Base-by-base conservation (phyloP, 2,888 invertebrate species). In the Acanthosoma haemorrhoidale region DNA sequence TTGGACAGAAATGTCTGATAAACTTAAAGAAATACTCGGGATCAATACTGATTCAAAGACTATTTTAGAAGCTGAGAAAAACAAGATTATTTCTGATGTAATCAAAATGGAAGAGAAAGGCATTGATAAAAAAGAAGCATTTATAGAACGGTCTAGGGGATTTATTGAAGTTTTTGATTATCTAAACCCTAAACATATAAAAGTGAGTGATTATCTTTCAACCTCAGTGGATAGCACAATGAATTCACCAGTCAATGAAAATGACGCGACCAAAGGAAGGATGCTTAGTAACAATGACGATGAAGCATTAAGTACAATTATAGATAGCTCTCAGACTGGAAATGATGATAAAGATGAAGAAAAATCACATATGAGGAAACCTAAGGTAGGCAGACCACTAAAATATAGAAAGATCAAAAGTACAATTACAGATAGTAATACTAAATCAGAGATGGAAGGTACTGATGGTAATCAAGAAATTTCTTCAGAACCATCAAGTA, bases 81-180 rank as follows among this genome's bases (percentile, higher is more conserved):
- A 16, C n/a, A 32, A 61, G 18, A 21, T 61, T 8, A 61, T 61
- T 6, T 51, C 21, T 36, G n/a, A 16, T n/a, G 36, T 36, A 36
- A 16, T 15, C 3, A 61, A 15, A 21, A 38, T 21, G 61, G 36
- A 38, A 21, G 34, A 32, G n/a, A 61, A 36, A 16, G 34, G 36
- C 4, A 61, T 21, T 3, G n/a, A 21, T 36, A 36, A 21, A 38
- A 61, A 61, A 51, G n/a, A 13, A n/a, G 51, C 51, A 51, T 51
- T 51, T 51, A 51, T n/a, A 6, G 51, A 51, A 51, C 29, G 51
- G 21, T 21, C 51, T 29, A 21, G 51, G 29, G 51, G 25, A 1
- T 25, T 51, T 6, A 5, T 51, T 29, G 61, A 61, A 38, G 21
- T 61, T 61, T 61, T 61, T 8, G 36, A 36, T 61, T 21, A 61